Evolutionary conservation across 92 coral and sea anemone genomes (phyloP).

Genomic region (Plumapathes pennacea): DNA sequence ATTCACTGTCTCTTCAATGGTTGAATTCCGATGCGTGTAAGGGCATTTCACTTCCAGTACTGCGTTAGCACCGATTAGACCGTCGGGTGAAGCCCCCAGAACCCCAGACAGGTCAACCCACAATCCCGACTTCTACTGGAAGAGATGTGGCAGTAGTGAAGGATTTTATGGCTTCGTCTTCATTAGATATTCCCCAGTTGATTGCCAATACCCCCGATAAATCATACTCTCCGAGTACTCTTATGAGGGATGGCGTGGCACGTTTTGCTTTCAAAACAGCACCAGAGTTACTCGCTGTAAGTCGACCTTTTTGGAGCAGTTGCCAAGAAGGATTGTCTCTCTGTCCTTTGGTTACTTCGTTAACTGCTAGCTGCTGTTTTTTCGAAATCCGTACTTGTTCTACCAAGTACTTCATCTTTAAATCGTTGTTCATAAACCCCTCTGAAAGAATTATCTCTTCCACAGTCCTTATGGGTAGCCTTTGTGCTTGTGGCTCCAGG

Average conservation of each 20-base stretch:
- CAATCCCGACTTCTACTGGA: neutral
- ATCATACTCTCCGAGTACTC: no score
- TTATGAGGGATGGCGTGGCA: no score
- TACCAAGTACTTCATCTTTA: neutral
- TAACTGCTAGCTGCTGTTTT: neutral
- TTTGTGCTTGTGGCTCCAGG: neutral
- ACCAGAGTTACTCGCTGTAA: neutral
- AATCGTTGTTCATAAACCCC: neutral
- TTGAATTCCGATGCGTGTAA: neutral
- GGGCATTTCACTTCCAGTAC: neutral
- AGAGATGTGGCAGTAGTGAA: neutral
- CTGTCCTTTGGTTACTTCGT: neutral
- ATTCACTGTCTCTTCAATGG: neutral
- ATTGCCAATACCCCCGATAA: no score
- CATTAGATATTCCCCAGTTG: constrained; percentile 2
- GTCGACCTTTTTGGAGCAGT: neutral
- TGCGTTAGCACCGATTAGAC: neutral
- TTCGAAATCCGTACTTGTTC: neutral
- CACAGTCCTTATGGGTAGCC: neutral
- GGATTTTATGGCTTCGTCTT: neutral
- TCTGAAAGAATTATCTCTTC: neutral
- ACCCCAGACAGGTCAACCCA: neutral
- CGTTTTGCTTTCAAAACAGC: neutral
- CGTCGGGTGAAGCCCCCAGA: constrained; percentile 1
- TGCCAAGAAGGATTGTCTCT: neutral